Evolutionary conservation across 1,140 invertebrate species (phyloP), one percentile per base, ranked within the genome.

Genomic region (Drosophila sulfurigaster): DNA sequence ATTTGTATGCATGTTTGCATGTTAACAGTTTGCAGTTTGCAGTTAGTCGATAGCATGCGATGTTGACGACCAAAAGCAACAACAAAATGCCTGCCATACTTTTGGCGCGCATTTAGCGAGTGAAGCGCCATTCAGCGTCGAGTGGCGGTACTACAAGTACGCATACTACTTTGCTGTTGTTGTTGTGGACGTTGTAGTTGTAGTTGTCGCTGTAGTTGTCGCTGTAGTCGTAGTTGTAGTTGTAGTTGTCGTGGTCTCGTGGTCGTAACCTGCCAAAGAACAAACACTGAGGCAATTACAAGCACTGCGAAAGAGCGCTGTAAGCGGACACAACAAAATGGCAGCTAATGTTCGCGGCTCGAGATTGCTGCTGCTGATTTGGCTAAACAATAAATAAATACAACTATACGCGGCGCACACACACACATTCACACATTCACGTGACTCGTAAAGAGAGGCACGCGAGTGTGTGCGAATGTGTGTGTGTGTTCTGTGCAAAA

Each of bases 321-420:
- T 35, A 45, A 71, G 32, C 59, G 43, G 38, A 51, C 69, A 67
- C 70, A 68, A 70, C 51, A 69, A 62, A 74, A 63, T 70, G 79
- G 73, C 80, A 75, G 81, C 85, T 85, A 89, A 81, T 88, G 85
- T 82, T 70, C 75, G 71, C 82, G 78, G 51, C 66, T 80, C 62
- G 77, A 88, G 83, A 83, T 87, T 80, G 78, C 45, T 71, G 74
- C 52, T 56, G 59, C 67, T 78, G 83, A 88, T 89, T 83, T 83
- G 70, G 67, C 77, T 52, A 65, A 80, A 80, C 83, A 87, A 88
- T 87, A 87, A 83, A 87, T 81, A 88, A 80, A 87, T 78, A 87
- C 76, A 63, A 66, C 64, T 76, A 62, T 25, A 25, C 20, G 20
- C 20, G 20, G 20, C 20, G 20, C 62, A 54, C 51, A 65, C 15